Conservation (phyloP, 2,113 vertebrate species). For the Picathartes gymnocephalus region DNA sequence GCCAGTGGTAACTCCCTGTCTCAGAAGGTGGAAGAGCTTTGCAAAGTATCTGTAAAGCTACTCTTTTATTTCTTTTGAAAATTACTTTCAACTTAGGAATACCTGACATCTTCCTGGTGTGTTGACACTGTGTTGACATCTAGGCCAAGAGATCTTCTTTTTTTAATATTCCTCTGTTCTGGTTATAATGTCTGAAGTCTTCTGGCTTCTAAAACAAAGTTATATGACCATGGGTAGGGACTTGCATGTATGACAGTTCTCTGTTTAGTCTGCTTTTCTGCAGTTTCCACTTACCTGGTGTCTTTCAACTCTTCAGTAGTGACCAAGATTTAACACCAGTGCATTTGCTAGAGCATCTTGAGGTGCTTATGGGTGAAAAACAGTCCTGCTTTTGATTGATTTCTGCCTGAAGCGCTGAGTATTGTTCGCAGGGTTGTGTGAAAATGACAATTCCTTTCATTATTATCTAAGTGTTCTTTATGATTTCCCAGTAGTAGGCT, state of each 20-base stretch:
- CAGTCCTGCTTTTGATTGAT: neutral
- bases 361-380: neutral
- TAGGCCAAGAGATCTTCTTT: neutral
- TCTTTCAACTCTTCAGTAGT: neutral
- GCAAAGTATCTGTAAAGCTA: neutral
- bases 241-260: accelerated
- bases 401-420: neutral
- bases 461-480: neutral
- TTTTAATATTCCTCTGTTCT: neutral
- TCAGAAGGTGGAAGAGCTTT: neutral
- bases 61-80: neutral
- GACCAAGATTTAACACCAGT: neutral
- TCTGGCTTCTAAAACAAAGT: neutral
- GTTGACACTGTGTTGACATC: too few relatives aligned
- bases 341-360: neutral
- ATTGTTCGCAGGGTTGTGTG: neutral
- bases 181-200: neutral
- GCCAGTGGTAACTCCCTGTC: neutral
- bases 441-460: neutral
- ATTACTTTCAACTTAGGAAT: neutral
- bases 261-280: neutral
- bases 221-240: neutral
- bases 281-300: neutral
- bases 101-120: neutral
- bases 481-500: neutral